A percentile compares a stretch with the other conserved stretches of the same genome.
phyloP scores from a whole-genome alignment of 2,113 vertebrate species.

The Sminthopsis crassicaudata region DNA sequence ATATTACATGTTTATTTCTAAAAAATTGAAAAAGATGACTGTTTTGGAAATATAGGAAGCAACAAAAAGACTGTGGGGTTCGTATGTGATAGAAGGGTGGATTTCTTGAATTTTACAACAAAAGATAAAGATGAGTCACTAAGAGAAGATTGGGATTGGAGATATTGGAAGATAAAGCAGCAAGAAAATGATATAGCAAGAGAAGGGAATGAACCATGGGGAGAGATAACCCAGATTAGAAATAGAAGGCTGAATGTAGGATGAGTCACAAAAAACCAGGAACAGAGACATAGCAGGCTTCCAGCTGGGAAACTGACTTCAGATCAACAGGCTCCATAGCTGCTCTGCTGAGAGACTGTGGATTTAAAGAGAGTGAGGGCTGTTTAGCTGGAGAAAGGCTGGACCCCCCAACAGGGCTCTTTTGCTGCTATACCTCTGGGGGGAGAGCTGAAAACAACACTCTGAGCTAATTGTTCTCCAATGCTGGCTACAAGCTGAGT shows the following conservation, averaged over 20 bases:
- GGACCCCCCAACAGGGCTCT: not conserved
- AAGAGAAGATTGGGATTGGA: not conserved
- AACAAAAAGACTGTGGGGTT: not conserved
- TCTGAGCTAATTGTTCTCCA: too few species aligned
- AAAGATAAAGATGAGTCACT: not conserved
- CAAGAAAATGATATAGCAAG: too few species aligned
- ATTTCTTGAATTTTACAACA: not conserved
- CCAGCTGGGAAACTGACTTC: not conserved
- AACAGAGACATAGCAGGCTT: not conserved
- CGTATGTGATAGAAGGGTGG: not conserved
- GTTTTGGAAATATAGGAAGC: not conserved
- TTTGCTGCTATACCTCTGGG: not conserved
- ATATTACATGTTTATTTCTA: not conserved
- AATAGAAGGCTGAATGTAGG: not conserved
- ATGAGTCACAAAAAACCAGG: not conserved
- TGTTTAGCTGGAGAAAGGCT: not conserved
- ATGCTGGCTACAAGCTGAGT: not conserved
- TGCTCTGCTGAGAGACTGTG: not conserved
- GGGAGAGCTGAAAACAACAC: not conserved
- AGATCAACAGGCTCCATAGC: not conserved
- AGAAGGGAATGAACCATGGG: not conserved
- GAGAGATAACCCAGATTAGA: not conserved
- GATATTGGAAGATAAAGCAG: not conserved
- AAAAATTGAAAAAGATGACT: not conserved
- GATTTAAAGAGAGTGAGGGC: not conserved